Evolutionary conservation across 92 coral and sea anemone species (phyloP), one percentile per base, ranked within the genome.

Genomic region (Umimayanthus kanabou): DNA sequence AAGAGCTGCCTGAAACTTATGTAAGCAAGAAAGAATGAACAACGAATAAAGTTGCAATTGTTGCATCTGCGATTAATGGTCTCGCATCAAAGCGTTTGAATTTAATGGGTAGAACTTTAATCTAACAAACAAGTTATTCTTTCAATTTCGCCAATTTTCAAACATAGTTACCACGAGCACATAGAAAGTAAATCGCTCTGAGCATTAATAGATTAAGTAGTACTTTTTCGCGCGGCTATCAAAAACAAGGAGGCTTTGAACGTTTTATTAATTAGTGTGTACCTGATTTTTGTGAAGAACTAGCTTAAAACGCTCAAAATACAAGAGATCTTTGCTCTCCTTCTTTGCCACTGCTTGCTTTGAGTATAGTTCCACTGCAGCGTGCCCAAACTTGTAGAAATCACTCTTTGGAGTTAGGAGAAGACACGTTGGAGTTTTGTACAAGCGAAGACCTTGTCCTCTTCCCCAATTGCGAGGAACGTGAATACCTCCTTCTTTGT

Each of bases 401-500:
- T 87, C 91, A 53, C 95, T 94, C 45, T 91, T 92, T 6, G 92
- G 87, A 10, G 93, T 86, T 13, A 93, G 86, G 11, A 93, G 83
- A 37, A 93, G 91, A 84, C 95, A 91, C 6, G 95, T 91, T 39
- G 95, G 95, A 0, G 95, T 93, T 61, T 93, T 93, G 88, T 88
- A 93, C 86, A 93, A 93, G 73, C 95, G 91, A 28, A 93, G 91
- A 2, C 95, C 95, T 84, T 93, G 95, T 9, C 95, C 95, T 29
- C 95, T 80, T 25, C 95, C 95, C 95, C 95, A 93, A 47, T 93
- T 93, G 15, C 93, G 93, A 57, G 89, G 91, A 22, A 93, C 95
- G 49, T 88, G 90, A 87, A 93, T 93, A 15, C 90, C 93, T 20
- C 89, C 82, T 49, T 91, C 93, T 33, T 92, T 92, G 43, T 89